Conservation (phyloP, 2,113 vertebrate species). For the Herpailurus yagouaroundi region DNA sequence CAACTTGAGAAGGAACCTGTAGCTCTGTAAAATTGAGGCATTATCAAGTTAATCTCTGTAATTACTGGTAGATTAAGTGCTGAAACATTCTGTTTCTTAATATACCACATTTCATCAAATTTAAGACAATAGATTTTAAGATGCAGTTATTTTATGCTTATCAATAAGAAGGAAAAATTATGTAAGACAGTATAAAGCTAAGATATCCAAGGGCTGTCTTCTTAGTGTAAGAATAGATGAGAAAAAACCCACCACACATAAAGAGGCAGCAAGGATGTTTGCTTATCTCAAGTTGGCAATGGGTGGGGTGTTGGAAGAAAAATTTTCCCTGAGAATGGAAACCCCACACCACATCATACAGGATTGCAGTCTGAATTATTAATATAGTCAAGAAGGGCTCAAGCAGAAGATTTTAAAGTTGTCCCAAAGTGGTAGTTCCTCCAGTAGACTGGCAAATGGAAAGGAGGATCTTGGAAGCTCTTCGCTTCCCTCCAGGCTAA, state of each 20-base stretch:
- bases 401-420: conserved; percentile 13
- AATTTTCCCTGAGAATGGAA: not conserved
- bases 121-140: not conserved
- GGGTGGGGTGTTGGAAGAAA: not conserved
- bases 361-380: conserved; percentile 13
- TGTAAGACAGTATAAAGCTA: not conserved
- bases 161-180: not conserved
- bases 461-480: not conserved
- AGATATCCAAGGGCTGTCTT: not conserved
- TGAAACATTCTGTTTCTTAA: conserved; percentile 23
- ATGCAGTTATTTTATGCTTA: conserved; percentile 2
- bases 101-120: not conserved
- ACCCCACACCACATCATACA: not conserved
- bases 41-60: conserved; percentile 39
- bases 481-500: not conserved
- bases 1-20: conserved; percentile 7
- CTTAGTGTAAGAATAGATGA: not conserved
- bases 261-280: conserved; percentile 1
- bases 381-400: not conserved
- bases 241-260: not conserved
- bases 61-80: not conserved
- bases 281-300: not conserved
- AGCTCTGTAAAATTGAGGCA: not conserved
- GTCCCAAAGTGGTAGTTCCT: not conserved
- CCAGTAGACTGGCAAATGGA: not conserved